Evolutionary conservation across 2,113 vertebrate species (phyloP).

Genomic region (Rattus rattus): DNA sequence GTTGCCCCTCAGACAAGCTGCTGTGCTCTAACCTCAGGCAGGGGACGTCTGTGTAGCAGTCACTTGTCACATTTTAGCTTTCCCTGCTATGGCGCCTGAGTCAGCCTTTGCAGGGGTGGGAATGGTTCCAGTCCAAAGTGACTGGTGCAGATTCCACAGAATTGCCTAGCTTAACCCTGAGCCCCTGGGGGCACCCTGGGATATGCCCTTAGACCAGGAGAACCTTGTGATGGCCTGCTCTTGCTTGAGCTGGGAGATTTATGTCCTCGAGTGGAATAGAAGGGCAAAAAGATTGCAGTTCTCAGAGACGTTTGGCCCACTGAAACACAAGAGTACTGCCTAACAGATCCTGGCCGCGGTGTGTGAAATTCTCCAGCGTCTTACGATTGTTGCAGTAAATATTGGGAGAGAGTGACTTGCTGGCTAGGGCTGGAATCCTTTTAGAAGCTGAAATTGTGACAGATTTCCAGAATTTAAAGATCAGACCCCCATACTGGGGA

Average conservation of each 20-base stretch:
- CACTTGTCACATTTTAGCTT: not conserved
- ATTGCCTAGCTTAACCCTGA: too few species aligned
- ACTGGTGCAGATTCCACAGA: not conserved
- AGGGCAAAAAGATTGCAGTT: not conserved
- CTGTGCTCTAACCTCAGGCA: not conserved
- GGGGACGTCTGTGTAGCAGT: not conserved
- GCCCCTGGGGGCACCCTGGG: not conserved
- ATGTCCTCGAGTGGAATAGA: not conserved
- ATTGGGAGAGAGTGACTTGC: not conserved
- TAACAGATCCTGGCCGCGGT: too few species aligned
- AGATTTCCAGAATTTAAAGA: not conserved
- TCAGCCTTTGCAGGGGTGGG: not conserved
- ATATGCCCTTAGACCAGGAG: not conserved
- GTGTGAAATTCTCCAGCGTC: too few species aligned
- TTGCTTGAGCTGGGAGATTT: not conserved
- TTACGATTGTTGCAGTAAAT: not conserved
- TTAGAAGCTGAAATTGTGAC: not conserved
- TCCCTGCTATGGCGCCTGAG: not conserved
- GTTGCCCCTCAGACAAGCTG: not conserved
- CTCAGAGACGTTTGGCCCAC: not conserved
- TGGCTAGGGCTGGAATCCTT: not conserved
- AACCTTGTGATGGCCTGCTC: accelerated
- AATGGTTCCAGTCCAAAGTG: too few species aligned
- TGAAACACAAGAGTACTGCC: not conserved
- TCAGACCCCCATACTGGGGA: not conserved